Base-by-base conservation (phyloP, 35 echinoderm and acorn worm genomes). In the Apostichopus californicus region DNA sequence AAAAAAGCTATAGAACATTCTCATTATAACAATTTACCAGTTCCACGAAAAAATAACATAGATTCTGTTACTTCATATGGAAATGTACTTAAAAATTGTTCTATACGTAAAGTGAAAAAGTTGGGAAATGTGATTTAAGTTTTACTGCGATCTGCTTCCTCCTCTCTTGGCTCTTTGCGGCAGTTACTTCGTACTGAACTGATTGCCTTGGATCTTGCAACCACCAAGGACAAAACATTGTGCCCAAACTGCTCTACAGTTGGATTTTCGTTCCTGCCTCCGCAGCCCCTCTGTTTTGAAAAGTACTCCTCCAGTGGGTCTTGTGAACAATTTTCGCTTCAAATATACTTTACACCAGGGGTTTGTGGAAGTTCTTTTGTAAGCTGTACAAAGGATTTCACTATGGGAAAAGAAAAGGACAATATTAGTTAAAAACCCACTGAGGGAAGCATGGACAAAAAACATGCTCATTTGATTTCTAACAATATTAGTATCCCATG, bases 291-390 rank as follows among this genome's bases (percentile, higher is more conserved):
- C 46, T 87, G 86, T 73, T 98, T 98, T 0, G 65, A 66, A 52
- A 98, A 98, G 60, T 93, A 91, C 70, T 95, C 94, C 93, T 98
- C 96, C 11, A 95, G 14, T 5, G 92, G 94, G 54, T 98, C 96
- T 75, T 98, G 96, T 15, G 64, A 88, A 57, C 92, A 93, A 7
- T 95, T 95, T 10, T 93, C 94, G 25, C 79, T 91, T 20, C 93
- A 77, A 5, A 98, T 5, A 57, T 77, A 98, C 8, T 87, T 24
- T n/a, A 97, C 93, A 15, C 92, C 96, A 28, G 56, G 78, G 10
- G 54, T 57, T 8, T 23, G 53, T 1, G 90, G 54, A 5, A 96
- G 85, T n/a, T 75, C 54, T 23, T 92, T 86, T 11, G 78, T 25
- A 6, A 96, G 77, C 5, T 79, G 17, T 6, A 93, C 34, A 57